phyloP scores from a whole-genome alignment of 1,140 invertebrate genomes.

The Popillia japonica region DNA sequence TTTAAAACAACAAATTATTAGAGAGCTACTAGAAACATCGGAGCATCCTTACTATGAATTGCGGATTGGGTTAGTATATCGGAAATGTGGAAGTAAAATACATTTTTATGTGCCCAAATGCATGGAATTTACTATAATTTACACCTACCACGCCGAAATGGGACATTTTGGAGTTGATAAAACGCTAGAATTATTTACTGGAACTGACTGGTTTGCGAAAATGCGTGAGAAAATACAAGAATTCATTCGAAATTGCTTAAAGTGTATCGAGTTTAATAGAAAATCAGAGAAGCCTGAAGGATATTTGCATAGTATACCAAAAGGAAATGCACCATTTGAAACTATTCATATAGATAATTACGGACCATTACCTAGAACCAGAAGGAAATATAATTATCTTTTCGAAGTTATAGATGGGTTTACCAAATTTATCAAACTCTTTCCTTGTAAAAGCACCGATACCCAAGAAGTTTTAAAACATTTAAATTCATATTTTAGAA shows the following conservation, averaged over 20 bases:
- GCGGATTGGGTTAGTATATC: constrained; percentile 47
- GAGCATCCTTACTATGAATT: constrained; percentile 43
- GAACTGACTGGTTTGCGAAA: constrained; percentile 48
- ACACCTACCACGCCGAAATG: constrained; percentile 42
- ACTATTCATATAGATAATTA: constrained; percentile 54
- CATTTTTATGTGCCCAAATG: constrained; percentile 48
- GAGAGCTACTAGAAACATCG: constrained; percentile 19
- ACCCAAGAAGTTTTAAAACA: constrained; percentile 43
- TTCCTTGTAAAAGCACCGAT: constrained; percentile 42
- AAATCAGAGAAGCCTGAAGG: constrained; percentile 25
- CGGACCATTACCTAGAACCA: constrained; percentile 46
- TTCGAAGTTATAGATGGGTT: constrained; percentile 50
- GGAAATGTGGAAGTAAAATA: constrained; percentile 40
- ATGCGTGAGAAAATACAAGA: constrained; percentile 47
- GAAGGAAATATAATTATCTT: constrained; percentile 44
- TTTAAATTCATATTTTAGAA: constrained; percentile 43
- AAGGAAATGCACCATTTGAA: constrained; percentile 51
- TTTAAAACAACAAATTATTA: neutral
- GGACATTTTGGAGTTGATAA: constrained; percentile 43
- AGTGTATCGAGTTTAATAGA: constrained; percentile 46
- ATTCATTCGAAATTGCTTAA: constrained; percentile 42
- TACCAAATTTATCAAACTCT: constrained; percentile 50
- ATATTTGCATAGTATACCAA: constrained; percentile 50
- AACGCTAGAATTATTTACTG: constrained; percentile 43
- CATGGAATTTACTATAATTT: constrained; percentile 44